phyloP scores from a whole-genome alignment of 2,797 vertebrate genomes.

The Ficedula albicollis region DNA sequence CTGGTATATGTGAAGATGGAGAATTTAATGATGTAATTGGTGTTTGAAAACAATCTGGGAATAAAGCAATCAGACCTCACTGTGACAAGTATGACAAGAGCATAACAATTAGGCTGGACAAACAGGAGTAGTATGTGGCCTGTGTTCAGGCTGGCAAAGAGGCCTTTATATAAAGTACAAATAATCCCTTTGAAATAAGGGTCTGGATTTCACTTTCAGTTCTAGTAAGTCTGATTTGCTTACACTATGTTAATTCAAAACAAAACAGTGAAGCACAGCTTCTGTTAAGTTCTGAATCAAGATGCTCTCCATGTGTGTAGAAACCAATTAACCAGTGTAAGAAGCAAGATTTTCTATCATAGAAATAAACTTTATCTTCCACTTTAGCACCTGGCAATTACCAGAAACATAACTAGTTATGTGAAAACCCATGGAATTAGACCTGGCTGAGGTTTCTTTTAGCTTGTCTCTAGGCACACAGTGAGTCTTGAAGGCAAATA shows the following conservation, averaged over 20 bases:
- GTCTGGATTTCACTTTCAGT: background rate
- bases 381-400: background rate
- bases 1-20: background rate
- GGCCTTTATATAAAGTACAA: background rate
- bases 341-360: background rate
- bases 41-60: background rate
- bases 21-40: background rate
- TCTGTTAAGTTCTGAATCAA: background rate
- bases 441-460: background rate
- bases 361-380: background rate
- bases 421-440: background rate
- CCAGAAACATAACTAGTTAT: background rate
- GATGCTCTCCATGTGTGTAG: background rate
- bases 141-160: background rate
- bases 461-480: background rate
- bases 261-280: background rate
- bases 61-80: background rate
- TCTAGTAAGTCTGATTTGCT: background rate
- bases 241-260: background rate
- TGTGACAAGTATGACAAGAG: background rate
- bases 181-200: background rate
- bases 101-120: background rate
- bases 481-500: fast-evolving
- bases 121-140: background rate
- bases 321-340: background rate